Base-by-base conservation (phyloP, 2,113 vertebrate genomes). In the Vidua macroura region DNA sequence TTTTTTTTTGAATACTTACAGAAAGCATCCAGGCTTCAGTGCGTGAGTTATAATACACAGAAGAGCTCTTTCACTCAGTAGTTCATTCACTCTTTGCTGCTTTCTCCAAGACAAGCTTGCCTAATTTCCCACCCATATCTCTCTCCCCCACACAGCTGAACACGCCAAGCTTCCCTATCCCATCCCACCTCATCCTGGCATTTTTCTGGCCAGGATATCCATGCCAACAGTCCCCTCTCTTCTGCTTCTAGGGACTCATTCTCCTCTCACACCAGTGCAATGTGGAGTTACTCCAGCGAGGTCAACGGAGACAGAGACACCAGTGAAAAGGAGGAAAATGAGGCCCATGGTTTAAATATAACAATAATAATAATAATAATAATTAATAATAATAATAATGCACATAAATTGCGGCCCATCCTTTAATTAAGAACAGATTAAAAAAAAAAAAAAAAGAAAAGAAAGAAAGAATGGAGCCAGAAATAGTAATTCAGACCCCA, bases 51-150 rank as follows among this genome's bases (percentile, higher is more conserved):
- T 95, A 97, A 97, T 97, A 98, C 98, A 97, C 63, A 98, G 97
- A 97, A 97, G 97, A 98, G 97, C 97, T 97, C 96, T 98, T 98
- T 98, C 97, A 97, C 98, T 99, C 99, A 99, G 99, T 99, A 99
- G 99, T 99, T 98, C 98, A 98, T 97, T 98, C 96, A 96, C 97
- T 98, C 97, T 97, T 97, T 97, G 52, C 94, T 86, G 35, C 88
- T 91, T 76, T 44, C 66, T 53, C 78, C 73, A 52, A 59, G 41
- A 12, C 60, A 84, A 94, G 67, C 69, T 89, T 88, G 59, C 52
- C 44, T 88, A 18, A 11, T 53, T 67, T 27, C 82, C 79, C 82
- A 69, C 44, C 58, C 74, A 55, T 60, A 39, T 88, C 86, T 88
- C 86, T 87, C 84, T 79, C 78, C 11, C 27, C 24, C 16, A 37